phyloP scores from a whole-genome alignment of 2,888 invertebrate species.

The Branchellion lobata region DNA sequence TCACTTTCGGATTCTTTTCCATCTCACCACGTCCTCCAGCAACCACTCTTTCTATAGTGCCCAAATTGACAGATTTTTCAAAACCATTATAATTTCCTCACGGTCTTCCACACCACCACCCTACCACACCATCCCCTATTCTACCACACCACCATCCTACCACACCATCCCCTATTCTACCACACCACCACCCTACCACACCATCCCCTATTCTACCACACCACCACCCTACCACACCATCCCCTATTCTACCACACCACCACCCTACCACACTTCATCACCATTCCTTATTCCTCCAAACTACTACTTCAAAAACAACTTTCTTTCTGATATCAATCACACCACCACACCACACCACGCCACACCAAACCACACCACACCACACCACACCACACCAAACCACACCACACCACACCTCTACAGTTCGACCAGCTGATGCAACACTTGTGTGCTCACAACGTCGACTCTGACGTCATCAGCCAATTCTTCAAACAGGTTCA shows the following conservation, averaged over 20 bases:
- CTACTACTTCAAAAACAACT: neutral
- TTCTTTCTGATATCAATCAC: neutral
- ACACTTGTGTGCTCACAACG: constrained; percentile 66
- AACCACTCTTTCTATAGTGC: no score
- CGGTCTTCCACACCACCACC: neutral
- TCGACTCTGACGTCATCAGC: constrained; percentile 77
- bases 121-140: neutral
- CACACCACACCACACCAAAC: neutral
- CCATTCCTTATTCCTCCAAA: neutral
- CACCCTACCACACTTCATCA: neutral
- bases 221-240: neutral
- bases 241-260: neutral
- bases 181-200: neutral
- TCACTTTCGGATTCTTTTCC: no score
- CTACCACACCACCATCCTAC: neutral
- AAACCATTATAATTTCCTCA: neutral
- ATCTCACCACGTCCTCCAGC: no score
- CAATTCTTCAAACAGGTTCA: constrained; percentile 80
- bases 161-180: neutral
- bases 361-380: neutral
- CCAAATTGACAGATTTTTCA: no score
- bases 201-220: neutral
- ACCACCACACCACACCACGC: neutral
- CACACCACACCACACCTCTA: neutral
- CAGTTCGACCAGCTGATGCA: constrained; percentile 61